Evolutionary conservation across 2,888 invertebrate species (phyloP).

Genomic region (Drosophila hamatofila): DNA sequence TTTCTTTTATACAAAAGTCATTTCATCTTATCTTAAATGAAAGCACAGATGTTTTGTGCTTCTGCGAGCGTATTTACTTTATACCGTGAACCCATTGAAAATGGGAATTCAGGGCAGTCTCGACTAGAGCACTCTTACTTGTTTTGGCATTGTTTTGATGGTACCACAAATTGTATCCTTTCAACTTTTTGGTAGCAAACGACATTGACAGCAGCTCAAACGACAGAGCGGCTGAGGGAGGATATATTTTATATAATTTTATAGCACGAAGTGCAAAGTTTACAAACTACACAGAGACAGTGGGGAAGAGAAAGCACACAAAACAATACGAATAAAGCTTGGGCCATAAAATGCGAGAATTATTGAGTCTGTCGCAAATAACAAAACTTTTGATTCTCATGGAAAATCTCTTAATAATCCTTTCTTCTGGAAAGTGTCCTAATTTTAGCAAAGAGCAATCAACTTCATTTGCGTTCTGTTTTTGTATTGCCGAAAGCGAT

Average conservation of each 20-base stretch:
- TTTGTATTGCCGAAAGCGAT: conserved; percentile 13
- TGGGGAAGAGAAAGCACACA: conserved; percentile 17
- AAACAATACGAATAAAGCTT: conserved; percentile 59
- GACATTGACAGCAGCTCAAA: conserved; percentile 33
- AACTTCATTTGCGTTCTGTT: conserved; percentile 32
- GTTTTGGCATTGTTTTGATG: conserved; percentile 23
- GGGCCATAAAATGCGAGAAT: conserved; percentile 60
- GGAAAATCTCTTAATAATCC: conserved; percentile 61
- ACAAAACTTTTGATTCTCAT: conserved; percentile 58
- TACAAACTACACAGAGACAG: conserved; percentile 31
- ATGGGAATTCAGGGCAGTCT: too few species aligned
- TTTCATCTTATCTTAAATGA: conserved; percentile 5
- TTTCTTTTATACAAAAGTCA: not conserved
- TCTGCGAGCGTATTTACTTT: not conserved
- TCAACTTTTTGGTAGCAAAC: conserved; percentile 44
- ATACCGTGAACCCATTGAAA: too few species aligned
- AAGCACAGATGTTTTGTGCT: conserved; percentile 5
- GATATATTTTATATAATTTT: conserved; percentile 63
- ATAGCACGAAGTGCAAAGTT: conserved; percentile 58
- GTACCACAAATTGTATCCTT: conserved; percentile 44
- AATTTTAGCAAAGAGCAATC: conserved; percentile 41
- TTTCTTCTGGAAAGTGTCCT: conserved; percentile 51
- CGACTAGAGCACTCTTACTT: too few species aligned
- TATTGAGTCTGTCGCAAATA: conserved; percentile 59
- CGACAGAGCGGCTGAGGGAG: conserved; percentile 8